These are phyloP conservation scores for Epizoanthus ramosus DNA, from an alignment of 92 coral and sea anemone genomes.

Conservation along the genomic window DNA sequence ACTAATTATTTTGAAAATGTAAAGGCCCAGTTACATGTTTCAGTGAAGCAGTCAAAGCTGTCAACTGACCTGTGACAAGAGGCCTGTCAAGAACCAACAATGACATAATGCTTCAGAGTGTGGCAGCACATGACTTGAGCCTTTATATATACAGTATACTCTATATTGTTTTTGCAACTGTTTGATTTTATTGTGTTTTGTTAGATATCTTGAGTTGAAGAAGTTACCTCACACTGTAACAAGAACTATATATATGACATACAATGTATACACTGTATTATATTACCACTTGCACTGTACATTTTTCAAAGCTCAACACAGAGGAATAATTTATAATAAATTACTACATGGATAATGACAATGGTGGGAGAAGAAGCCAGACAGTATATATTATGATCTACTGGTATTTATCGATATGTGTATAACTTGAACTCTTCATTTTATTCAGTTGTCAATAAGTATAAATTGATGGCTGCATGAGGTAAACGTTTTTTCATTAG, in stretches of 20 bases:
- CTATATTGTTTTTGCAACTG: not conserved
- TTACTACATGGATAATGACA: not conserved
- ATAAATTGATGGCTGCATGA: too few relatives aligned
- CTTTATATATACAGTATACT: not conserved
- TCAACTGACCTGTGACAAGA: too few relatives aligned
- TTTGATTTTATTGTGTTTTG: not conserved
- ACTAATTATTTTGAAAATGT: too few relatives aligned
- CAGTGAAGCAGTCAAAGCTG: too few relatives aligned
- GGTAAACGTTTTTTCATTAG: too few relatives aligned
- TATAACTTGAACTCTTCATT: not conserved
- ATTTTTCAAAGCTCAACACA: slow-evolving; percentile 40
- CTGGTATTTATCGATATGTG: not conserved
- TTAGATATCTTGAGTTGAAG: not conserved
- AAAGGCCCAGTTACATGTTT: too few relatives aligned
- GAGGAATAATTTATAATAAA: slow-evolving; percentile 17
- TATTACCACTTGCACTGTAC: slow-evolving; percentile 36
- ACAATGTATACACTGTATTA: slow-evolving; percentile 34
- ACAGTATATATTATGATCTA: not conserved
- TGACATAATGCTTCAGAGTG: too few relatives aligned
- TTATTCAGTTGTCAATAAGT: too few relatives aligned
- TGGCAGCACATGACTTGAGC: not conserved
- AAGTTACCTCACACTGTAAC: slow-evolving; percentile 41
- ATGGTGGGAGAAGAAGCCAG: not conserved
- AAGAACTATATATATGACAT: slow-evolving; percentile 29
- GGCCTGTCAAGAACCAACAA: too few relatives aligned